Base-by-base conservation (phyloP, 2,113 vertebrate species). In the Rhineura floridana region DNA sequence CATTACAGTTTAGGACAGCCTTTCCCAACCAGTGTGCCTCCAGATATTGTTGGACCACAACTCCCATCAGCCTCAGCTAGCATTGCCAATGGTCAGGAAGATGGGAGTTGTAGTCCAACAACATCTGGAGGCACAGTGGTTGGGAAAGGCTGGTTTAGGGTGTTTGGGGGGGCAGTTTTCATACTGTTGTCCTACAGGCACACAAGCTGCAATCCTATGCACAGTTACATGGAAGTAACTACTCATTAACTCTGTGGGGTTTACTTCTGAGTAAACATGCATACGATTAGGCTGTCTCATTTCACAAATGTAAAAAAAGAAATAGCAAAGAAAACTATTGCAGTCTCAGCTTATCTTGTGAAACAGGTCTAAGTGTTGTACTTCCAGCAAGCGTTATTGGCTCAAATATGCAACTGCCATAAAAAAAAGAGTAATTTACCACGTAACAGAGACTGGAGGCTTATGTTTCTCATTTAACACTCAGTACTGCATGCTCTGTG, bases 381-480 rank as follows among this genome's bases (percentile, higher is more conserved):
- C 46, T 83, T 7, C 36, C 63, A 39, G 11, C 28, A 13, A 6
- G 30, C 42, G 65, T 33, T 21, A 84, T n/a, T 46, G 36, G 62
- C 36, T 83, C 72, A 25, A 48, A 88, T 52, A 78, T 52, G 30
- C 3, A 80, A 73, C 10, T 75, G 13, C 25, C 30, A 86, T 75
- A 48, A 75, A 81, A 23, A n/a, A n/a, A 39, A 48, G 25, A 82
- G 33, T 36, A 46, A 77, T 81, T 82, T 75, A 48, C 55, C 36
- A 44, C 44, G 36, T 52, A 80, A 86, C 46, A 69, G 62, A 52
- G 12, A 13, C 44, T 87, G n/a, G 42, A 67, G 63, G 55, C 44
- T 79, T 80, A 79, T 69, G 63, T 42, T 80, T 48, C 69, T 69
- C 63, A 79, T 80, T 76, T 81, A 88, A 81, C 33, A 23, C 55